These are phyloP conservation scores for Bothrops jararaca DNA, from an alignment of 2,113 vertebrate species.

Conservation along the genomic window DNA sequence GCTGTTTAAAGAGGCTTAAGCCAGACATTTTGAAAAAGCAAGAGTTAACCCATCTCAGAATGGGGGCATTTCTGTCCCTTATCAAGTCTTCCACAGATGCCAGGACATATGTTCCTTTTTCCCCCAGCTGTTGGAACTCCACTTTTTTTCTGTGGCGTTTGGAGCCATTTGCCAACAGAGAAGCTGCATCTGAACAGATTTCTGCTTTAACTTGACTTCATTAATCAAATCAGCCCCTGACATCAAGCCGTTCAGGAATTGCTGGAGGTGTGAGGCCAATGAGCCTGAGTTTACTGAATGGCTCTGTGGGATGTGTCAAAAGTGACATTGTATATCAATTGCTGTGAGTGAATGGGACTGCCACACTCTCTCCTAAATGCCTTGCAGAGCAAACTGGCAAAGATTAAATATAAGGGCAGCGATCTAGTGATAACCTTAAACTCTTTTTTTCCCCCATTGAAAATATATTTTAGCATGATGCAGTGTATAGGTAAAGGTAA, in stretches of 20 bases:
- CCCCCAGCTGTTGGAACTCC: conserved; percentile 30
- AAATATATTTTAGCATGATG: neutral
- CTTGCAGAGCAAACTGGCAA: neutral
- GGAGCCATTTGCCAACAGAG: neutral
- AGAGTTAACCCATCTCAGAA: neutral
- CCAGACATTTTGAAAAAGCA: neutral
- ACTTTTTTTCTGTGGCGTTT: conserved; percentile 14
- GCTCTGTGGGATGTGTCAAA: neutral
- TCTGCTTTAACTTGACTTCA: conserved; percentile 40
- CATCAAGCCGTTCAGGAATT: neutral
- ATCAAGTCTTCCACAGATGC: neutral
- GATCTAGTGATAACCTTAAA: neutral
- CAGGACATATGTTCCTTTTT: conserved; percentile 35
- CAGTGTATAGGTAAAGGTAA: neutral
- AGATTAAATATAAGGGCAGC: neutral
- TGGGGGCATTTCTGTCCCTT: neutral
- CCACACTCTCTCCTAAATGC: neutral
- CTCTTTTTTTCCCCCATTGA: neutral
- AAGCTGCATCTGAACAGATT: conserved; percentile 41
- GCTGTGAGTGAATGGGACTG: neutral
- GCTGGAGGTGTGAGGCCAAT: neutral
- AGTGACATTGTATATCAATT: neutral
- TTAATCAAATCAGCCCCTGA: conserved; percentile 48
- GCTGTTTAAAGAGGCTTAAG: fast-evolving
- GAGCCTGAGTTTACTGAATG: fast-evolving